Conservation (phyloP, 1,140 invertebrate genomes). For the Tetramorium alpestre region DNA sequence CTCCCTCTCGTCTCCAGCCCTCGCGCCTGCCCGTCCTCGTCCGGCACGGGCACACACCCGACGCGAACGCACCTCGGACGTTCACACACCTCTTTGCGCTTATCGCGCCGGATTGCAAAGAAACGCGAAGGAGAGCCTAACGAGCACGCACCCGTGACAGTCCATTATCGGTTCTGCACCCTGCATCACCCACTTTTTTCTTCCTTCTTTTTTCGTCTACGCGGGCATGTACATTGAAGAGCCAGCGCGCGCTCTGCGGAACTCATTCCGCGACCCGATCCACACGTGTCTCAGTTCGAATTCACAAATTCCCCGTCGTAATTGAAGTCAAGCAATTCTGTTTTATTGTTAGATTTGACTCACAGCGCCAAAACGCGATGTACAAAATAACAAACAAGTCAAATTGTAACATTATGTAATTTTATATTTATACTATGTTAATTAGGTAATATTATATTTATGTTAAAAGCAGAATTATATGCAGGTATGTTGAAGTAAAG, state of each 20-base stretch:
- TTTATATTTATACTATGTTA: not conserved
- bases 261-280: constrained; percentile 25
- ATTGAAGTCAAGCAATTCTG: not conserved
- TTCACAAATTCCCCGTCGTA: not conserved
- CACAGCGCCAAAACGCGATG: too few species aligned
- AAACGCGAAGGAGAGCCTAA: constrained; percentile 64
- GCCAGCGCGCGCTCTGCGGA: too few species aligned
- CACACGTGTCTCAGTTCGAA: not conserved
- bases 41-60: constrained; percentile 20
- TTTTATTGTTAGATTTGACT: not conserved
- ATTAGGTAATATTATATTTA: not conserved
- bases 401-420: too few species aligned
- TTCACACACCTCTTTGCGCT: constrained; percentile 68
- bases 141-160: constrained; percentile 66
- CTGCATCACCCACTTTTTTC: not conserved
- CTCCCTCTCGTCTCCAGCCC: not conserved
- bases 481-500: not conserved
- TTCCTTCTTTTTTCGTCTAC: not conserved
- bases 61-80: constrained; percentile 56
- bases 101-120: constrained; percentile 65
- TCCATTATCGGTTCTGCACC: constrained; percentile 59
- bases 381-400: not conserved
- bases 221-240: not conserved
- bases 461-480: not conserved
- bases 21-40: constrained; percentile 26